Percentiles rank a stretch among this genome's conserved stretches.
These are phyloP conservation scores for Synergus laeviventris DNA, from an alignment of 2,888 invertebrate genomes.

Conservation along the genomic window DNA sequence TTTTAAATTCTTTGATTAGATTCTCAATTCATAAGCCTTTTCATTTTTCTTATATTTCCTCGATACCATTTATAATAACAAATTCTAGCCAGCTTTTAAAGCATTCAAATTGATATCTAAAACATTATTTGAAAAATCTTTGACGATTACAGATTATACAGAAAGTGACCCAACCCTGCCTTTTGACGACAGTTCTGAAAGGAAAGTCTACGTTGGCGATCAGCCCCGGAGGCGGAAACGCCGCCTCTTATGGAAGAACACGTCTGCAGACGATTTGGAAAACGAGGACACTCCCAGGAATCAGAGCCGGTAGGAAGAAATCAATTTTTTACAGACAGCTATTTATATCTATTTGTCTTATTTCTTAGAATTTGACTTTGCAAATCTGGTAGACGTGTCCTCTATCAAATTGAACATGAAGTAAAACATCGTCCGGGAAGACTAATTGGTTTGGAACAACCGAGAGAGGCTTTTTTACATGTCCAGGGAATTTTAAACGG, in stretches of 20 bases:
- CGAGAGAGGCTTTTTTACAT: conserved; percentile 4
- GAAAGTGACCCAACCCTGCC: conserved; percentile 56
- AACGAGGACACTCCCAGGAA: conserved; percentile 48
- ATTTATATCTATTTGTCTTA: neutral
- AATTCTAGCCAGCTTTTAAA: neutral
- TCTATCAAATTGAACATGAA: conserved; percentile 3
- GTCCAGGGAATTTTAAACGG: conserved; percentile 2
- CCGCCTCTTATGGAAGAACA: conserved; percentile 62
- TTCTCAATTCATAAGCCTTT: neutral
- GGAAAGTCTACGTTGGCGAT: conserved; percentile 60
- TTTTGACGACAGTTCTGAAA: conserved; percentile 58
- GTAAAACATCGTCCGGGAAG: conserved; percentile 13
- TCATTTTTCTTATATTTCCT: neutral
- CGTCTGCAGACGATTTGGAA: conserved; percentile 52
- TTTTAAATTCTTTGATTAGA: neutral
- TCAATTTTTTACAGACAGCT: conserved; percentile 4
- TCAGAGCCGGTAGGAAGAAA: conserved; percentile 51
- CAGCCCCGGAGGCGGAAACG: conserved; percentile 54
- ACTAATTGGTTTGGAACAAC: conserved; percentile 32
- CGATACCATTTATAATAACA: neutral
- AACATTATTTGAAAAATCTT: neutral
- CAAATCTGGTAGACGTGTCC: conserved; percentile 4
- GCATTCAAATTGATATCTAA: neutral
- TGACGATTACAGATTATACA: conserved; percentile 57
- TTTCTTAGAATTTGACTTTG: conserved; percentile 1